Evolutionary conservation across 2,888 invertebrate species (phyloP).

Genomic region (Perizoma affinitatum): DNA sequence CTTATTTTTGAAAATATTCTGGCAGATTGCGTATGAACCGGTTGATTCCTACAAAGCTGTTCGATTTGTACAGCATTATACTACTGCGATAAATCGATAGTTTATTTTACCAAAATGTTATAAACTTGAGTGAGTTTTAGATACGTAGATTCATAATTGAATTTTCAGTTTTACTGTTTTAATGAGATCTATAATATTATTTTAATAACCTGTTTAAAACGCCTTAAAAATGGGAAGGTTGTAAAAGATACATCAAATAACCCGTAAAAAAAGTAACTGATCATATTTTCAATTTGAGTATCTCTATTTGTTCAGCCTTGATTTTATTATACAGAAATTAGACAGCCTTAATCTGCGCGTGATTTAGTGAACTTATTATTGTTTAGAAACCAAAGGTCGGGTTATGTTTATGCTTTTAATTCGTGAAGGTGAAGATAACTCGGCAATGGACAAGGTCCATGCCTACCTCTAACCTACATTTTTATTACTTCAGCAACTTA

Average conservation of each 20-base stretch:
- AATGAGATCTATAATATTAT: slow-evolving; percentile 28
- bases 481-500: slow-evolving; percentile 19
- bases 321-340: slow-evolving; percentile 50
- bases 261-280: slow-evolving; percentile 7
- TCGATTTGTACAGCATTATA: not conserved
- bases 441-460: slow-evolving; percentile 51
- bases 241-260: slow-evolving; percentile 35
- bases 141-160: slow-evolving; percentile 10
- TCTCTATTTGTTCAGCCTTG: slow-evolving; percentile 42
- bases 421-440: slow-evolving; percentile 66
- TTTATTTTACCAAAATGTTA: slow-evolving; percentile 1
- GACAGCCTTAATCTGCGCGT: slow-evolving; percentile 55
- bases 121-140: not conserved
- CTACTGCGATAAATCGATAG: not conserved
- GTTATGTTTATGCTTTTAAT: slow-evolving; percentile 53
- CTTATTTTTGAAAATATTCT: not conserved
- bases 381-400: slow-evolving; percentile 63
- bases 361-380: slow-evolving; percentile 62
- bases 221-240: slow-evolving; percentile 18
- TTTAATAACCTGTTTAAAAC: slow-evolving; percentile 21
- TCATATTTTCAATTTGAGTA: slow-evolving; percentile 18
- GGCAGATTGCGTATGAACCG: not conserved
- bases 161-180: slow-evolving; percentile 24
- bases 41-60: not conserved
- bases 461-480: slow-evolving; percentile 54